Base-by-base conservation (phyloP, 2,888 invertebrate species). In the Beris morrisii region DNA sequence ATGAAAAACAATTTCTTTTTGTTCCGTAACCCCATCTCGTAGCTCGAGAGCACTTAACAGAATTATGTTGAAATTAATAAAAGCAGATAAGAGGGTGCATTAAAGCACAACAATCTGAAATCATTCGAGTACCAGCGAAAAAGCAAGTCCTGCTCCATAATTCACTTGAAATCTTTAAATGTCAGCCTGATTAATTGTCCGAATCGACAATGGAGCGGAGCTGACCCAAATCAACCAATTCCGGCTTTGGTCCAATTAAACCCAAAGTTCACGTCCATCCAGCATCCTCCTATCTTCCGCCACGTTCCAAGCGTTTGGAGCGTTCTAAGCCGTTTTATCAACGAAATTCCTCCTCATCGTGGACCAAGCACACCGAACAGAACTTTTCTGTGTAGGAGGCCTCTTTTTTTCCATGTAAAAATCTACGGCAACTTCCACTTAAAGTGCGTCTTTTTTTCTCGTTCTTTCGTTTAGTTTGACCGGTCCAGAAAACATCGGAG, bases 141-240 rank as follows among this genome's bases (percentile, higher is more conserved):
- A 22, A 22, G 22, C 22, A 22, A 22, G 46, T 58, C 46, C 45
- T 45, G n/a, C 28, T 13, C 58, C 44, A 58, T 58, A 58, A 58
- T 46, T 58, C 58, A 58, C 45, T 45, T 58, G 58, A 56, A 56
- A 56, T 56, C 56, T 56, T 38, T 56, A 56, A 30, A 58, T 58
- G 58, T 58, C 58, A 58, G 46, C 46, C 46, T 43, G 44, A 58
- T 45, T 58, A 58, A 58, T 58, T 58, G 58, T 31, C 45, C 31
- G 28, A 58, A 45, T 58, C 58, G 58, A 58, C 58, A 58, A 45
- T 45, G 58, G 11, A 30, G 58, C 58, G 45, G 11, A 45, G 58
- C 45, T 46, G 58, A 58, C 58, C 58, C 46, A 58, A 58, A 58
- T 58, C 58, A 45, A 58, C 46, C 28, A n/a, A 58, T 58, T 58